Conservation (phyloP, 2,888 invertebrate genomes). For the Bombyx huttoni region DNA sequence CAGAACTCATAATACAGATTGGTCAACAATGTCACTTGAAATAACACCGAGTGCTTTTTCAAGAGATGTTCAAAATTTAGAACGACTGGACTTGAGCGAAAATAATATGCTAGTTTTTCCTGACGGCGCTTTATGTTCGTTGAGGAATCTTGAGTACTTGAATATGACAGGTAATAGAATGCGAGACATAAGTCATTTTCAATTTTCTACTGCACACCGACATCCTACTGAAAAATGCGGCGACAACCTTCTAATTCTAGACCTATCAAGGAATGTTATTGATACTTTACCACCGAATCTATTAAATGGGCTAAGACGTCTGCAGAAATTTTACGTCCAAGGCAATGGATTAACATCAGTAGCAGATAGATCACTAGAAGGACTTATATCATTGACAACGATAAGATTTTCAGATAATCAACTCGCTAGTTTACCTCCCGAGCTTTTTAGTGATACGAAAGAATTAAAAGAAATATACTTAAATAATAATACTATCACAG, state of each 20-base stretch:
- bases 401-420: conserved; percentile 86
- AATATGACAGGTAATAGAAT: conserved; percentile 86
- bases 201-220: conserved; percentile 74
- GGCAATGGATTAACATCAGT: conserved; percentile 83
- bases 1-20: conserved; percentile 86
- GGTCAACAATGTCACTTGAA: conserved; percentile 85
- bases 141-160: conserved; percentile 80
- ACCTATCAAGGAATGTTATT: conserved; percentile 84
- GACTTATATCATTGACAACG: conserved; percentile 79
- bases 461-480: conserved; percentile 85
- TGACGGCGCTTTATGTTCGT: conserved; percentile 82
- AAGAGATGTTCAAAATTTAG: conserved; percentile 80
- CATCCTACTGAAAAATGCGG: conserved; percentile 78
- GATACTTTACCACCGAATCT: conserved; percentile 80
- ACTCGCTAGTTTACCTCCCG: conserved; percentile 84
- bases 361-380: conserved; percentile 84
- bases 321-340: conserved; percentile 82
- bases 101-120: conserved; percentile 87
- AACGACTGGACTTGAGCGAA: conserved; percentile 82
- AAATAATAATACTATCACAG: conserved; percentile 86
- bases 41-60: conserved; percentile 82
- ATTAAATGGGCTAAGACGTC: conserved; percentile 78
- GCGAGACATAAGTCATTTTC: conserved; percentile 81
- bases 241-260: conserved; percentile 77
- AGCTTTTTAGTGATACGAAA: conserved; percentile 83